Conservation (phyloP, 2,113 vertebrate species). For the Larimichthys crocea region DNA sequence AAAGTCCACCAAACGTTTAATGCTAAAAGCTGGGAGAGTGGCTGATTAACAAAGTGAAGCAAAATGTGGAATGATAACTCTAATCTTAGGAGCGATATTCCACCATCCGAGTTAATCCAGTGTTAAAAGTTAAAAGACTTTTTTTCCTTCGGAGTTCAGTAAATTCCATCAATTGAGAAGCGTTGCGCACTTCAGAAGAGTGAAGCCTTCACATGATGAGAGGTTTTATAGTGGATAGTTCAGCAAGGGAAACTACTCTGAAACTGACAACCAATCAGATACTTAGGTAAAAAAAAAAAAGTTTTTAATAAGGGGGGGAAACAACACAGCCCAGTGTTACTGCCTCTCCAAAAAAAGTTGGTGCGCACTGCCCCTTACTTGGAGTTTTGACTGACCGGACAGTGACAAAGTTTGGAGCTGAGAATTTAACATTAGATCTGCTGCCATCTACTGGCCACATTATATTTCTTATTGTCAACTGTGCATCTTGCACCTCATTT, state of each 20-base stretch:
- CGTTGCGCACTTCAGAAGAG: constrained; percentile 27
- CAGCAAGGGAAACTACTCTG: background rate
- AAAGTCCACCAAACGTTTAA: constrained; percentile 17
- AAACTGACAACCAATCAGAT: constrained; percentile 78
- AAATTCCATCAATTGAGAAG: constrained; percentile 52
- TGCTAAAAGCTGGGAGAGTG: background rate
- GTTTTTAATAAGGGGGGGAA: too few species aligned
- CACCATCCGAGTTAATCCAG: constrained; percentile 63
- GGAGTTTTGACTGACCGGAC: background rate
- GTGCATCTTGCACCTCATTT: background rate
- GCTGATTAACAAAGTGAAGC: background rate
- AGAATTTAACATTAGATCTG: constrained; percentile 23
- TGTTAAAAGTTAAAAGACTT: background rate
- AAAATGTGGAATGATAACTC: background rate
- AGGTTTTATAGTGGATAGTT: constrained; percentile 68
- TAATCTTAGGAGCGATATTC: constrained; percentile 11
- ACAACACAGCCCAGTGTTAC: constrained; percentile 6
- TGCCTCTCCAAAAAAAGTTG: constrained; percentile 2
- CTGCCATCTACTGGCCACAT: constrained; percentile 68
- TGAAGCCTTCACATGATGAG: constrained; percentile 23
- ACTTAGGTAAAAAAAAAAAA: constrained; percentile 10
- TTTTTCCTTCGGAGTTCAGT: constrained; percentile 10
- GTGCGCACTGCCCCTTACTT: constrained; percentile 5
- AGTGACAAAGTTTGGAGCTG: background rate
- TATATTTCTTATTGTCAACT: background rate